Percentiles rank a stretch among this genome's conserved stretches.
Conservation (phyloP, 2,113 vertebrate species). For the Scytalopus superciliaris region DNA sequence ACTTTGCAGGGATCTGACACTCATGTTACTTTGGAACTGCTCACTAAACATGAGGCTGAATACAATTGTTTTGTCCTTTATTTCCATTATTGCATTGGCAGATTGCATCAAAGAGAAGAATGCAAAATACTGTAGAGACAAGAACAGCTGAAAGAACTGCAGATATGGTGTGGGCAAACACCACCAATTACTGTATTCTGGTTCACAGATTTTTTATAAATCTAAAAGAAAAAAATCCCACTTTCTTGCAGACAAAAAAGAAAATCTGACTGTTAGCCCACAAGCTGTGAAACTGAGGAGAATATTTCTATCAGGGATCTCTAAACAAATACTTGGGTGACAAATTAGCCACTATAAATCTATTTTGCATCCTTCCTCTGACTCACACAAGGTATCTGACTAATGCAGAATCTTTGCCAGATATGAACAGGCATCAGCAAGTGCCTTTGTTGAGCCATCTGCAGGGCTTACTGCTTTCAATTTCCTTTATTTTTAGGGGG, state of each 20-base stretch:
- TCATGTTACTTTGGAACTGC: background rate
- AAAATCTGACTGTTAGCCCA: background rate
- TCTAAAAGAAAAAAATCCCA: background rate
- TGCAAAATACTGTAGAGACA: background rate
- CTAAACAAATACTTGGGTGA: background rate
- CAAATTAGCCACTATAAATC: background rate
- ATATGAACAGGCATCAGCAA: background rate
- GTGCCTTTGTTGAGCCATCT: background rate
- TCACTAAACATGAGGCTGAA: background rate
- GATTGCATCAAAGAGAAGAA: background rate
- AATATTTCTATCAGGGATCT: background rate
- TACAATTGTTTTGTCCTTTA: background rate
- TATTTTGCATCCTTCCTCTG: background rate
- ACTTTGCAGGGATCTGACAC: background rate
- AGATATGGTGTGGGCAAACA: background rate
- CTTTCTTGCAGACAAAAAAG: background rate
- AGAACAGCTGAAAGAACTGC: background rate
- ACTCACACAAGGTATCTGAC: background rate
- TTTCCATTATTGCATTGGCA: background rate
- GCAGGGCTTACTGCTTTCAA: background rate
- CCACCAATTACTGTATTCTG: background rate
- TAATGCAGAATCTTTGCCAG: constrained; percentile 6
- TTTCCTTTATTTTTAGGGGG: constrained; percentile 25
- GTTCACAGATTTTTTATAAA: background rate
- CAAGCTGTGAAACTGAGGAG: background rate